phyloP scores from a whole-genome alignment of 2,888 invertebrate genomes.

The Steinernema carpocapsae region DNA sequence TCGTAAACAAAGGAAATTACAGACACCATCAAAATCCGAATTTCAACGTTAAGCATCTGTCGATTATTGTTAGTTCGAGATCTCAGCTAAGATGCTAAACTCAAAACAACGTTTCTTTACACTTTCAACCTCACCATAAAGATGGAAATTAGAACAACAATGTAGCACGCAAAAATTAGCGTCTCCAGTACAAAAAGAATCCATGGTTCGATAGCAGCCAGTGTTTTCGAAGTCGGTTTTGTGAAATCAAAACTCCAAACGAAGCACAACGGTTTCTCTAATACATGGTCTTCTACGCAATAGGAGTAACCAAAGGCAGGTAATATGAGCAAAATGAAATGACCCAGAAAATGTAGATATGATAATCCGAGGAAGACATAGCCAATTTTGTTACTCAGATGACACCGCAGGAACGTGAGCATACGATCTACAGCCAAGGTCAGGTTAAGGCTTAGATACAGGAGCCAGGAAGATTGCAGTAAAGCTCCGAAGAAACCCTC shows the following conservation, averaged over 20 bases:
- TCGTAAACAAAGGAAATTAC: slow-evolving; percentile 1
- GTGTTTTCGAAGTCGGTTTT: not conserved
- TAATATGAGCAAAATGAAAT: not conserved
- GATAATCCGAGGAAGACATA: not conserved
- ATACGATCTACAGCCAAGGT: not conserved
- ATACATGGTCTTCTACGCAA: not conserved
- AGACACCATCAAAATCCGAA: not conserved
- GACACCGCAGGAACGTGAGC: not conserved
- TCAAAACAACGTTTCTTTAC: not conserved
- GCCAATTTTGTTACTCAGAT: not conserved
- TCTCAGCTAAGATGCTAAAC: not conserved
- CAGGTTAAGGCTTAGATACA: not conserved
- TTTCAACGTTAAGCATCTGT: not conserved
- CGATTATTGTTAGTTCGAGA: not conserved
- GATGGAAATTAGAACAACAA: not conserved
- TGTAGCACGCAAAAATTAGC: not conserved
- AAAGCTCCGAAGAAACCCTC: not conserved
- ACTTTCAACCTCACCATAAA: not conserved
- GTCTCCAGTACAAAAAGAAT: not conserved
- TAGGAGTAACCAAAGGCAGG: not conserved
- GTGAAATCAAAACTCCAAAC: too few relatives aligned
- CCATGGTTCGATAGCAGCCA: not conserved
- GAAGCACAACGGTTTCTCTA: too few relatives aligned
- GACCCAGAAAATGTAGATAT: not conserved
- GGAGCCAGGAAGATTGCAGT: not conserved